Conservation (phyloP, 2,113 vertebrate genomes). For the Emydura subglobosa region DNA sequence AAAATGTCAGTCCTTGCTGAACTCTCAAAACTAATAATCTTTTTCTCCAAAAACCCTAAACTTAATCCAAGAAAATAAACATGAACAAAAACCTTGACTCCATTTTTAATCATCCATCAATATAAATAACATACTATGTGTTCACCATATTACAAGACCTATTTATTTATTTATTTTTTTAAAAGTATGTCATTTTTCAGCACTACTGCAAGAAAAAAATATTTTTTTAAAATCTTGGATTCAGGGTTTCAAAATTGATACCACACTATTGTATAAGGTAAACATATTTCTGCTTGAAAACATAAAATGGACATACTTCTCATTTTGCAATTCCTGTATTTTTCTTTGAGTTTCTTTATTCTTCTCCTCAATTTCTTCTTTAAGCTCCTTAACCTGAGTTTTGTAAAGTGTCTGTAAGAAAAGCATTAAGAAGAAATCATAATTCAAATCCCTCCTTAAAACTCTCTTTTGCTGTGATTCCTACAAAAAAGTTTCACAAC, state of each 20-base stretch:
- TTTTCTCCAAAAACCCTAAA: not conserved
- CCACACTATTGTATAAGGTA: not conserved
- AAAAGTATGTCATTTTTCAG: not conserved
- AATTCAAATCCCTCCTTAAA: not conserved
- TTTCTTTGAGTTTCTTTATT: constrained; percentile 92
- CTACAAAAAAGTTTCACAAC: not conserved
- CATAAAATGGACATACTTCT: constrained; percentile 85
- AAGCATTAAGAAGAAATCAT: constrained; percentile 31
- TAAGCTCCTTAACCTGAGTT: constrained; percentile 99
- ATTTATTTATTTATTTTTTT: not conserved
- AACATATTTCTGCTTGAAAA: not conserved
- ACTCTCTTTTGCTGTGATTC: not conserved
- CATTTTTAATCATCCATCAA: not conserved
- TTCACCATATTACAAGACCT: not conserved
- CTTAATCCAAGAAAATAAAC: not conserved
- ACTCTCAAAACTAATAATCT: not conserved
- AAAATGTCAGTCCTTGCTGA: not conserved
- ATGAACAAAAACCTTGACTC: not conserved
- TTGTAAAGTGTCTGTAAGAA: constrained; percentile 96
- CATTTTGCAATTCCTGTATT: constrained; percentile 91
- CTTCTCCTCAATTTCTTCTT: constrained; percentile 97
- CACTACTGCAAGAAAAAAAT: not conserved
- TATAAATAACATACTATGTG: not conserved
- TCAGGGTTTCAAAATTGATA: not conserved
- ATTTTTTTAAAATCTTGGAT: not conserved